phyloP scores from a whole-genome alignment of 2,888 invertebrate genomes.

The Alviniconcha strummeri region DNA sequence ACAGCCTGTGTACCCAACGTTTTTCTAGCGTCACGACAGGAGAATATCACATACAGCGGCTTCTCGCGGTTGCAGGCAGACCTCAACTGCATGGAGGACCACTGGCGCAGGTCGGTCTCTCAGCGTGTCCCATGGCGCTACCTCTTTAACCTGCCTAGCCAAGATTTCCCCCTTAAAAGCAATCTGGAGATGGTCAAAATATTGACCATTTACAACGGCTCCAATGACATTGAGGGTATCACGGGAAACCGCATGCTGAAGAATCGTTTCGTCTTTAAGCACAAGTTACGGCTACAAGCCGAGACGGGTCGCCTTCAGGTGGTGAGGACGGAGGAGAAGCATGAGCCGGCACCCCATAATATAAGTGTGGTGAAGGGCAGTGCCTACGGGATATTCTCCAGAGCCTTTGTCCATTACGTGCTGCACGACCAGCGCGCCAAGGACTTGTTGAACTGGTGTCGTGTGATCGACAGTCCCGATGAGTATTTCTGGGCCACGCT shows the following conservation, averaged over 20 bases:
- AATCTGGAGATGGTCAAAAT: constrained; percentile 70
- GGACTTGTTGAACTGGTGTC: constrained; percentile 67
- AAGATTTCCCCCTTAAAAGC: constrained; percentile 70
- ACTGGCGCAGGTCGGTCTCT: background rate
- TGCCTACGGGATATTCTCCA: constrained; percentile 70
- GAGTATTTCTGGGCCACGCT: constrained; percentile 72
- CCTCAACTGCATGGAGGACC: constrained; percentile 70
- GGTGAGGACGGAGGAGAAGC: constrained; percentile 41
- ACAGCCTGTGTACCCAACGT: constrained; percentile 69
- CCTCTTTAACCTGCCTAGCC: constrained; percentile 71
- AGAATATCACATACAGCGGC: constrained; percentile 68
- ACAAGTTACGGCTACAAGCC: constrained; percentile 29
- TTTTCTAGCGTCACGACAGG: constrained; percentile 65
- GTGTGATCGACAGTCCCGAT: constrained; percentile 67
- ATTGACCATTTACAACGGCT: constrained; percentile 69
- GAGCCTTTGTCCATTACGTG: constrained; percentile 67
- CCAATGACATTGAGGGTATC: constrained; percentile 72
- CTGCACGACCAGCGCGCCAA: constrained; percentile 56
- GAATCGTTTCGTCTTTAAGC: constrained; percentile 41
- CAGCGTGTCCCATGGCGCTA: constrained; percentile 64
- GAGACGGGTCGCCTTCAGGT: constrained; percentile 42
- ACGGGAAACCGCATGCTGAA: constrained; percentile 53
- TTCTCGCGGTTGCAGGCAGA: constrained; percentile 69
- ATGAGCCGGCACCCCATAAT: constrained; percentile 48
- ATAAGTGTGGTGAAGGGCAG: constrained; percentile 67